Percentiles rank a stretch among this genome's conserved stretches.
These are phyloP conservation scores for Carterocephalus palaemon DNA, from an alignment of 2,888 invertebrate species.

Conservation along the genomic window DNA sequence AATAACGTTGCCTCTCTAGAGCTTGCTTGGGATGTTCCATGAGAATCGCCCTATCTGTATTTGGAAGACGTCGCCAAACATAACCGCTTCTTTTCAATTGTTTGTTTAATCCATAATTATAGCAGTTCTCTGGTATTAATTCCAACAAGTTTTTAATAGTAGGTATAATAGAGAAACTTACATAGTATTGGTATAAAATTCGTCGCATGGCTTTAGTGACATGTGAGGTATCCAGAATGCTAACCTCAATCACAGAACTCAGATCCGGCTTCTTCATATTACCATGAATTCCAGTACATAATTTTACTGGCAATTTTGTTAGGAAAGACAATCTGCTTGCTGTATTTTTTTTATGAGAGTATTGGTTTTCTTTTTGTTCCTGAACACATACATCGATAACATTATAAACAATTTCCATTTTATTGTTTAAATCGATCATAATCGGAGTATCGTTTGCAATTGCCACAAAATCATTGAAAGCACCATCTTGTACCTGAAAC, in stretches of 20 bases:
- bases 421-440: conserved; percentile 4
- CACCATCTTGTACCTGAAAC: too few species aligned
- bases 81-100: conserved; percentile 27
- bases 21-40: conserved; percentile 33
- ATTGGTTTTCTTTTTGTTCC: neutral
- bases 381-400: conserved; percentile 2
- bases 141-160: neutral
- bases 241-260: neutral
- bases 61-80: conserved; percentile 32
- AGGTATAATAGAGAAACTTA: neutral
- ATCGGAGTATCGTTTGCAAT: neutral
- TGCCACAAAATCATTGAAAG: too few species aligned
- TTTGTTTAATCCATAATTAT: neutral
- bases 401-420: conserved; percentile 5
- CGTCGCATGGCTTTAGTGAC: too few species aligned
- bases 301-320: neutral
- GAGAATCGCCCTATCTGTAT: conserved; percentile 30
- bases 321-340: neutral
- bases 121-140: neutral
- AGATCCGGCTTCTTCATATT: too few species aligned
- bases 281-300: neutral
- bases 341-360: neutral
- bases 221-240: neutral
- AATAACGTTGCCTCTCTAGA: conserved; percentile 31
- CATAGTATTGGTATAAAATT: neutral